Evolutionary conservation across 2,113 vertebrate species (phyloP), one percentile per base, ranked within the genome.

Genomic region (Anolis carolinensis): DNA sequence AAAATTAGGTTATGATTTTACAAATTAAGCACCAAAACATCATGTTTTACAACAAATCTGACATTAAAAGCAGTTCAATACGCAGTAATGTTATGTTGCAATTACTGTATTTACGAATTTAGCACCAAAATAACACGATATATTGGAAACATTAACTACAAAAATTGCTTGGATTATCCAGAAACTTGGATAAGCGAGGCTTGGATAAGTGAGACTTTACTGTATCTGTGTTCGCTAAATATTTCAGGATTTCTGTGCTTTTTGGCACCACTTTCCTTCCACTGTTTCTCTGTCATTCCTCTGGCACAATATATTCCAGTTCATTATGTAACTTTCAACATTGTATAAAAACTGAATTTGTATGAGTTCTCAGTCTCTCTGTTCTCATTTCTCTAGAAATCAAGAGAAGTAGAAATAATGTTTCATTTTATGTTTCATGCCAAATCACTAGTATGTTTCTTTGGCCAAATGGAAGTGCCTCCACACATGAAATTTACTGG

Each of bases 401-500:
- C 30, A 71, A 81, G 39, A 67, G 9, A 30, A 65, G 52, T 13
- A 81, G 21, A 44, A 86, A 63, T 44, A 72, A 5, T 59, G 7
- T 27, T 68, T 79, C 30, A 32, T 73, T 63, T 86, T 65, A 62
- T 30, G 30, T 65, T 30, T 23, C 62, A 52, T 82, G 63, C 21
- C 80, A 82, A 78, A 34, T 71, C 25, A 0, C 83, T 50, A 44
- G 27, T 59, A 79, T 73, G 74, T 20, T 63, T 78, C 48, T 80
- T 87, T 81, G 78, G 7, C 86, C 82, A 87, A 68, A 9, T 82
- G 80, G 84, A 76, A 36, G 23, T 44, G 39, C 90, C 74, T 50
- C 10, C 7, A 11, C 34, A 52, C 27, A 72, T 72, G 11, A 63
- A 80, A 48, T 81, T 59, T 63, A 6, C 59, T 48, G 27, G 7